Base-by-base conservation (phyloP, 2,888 invertebrate species). In the Coelopa pilipes region DNA sequence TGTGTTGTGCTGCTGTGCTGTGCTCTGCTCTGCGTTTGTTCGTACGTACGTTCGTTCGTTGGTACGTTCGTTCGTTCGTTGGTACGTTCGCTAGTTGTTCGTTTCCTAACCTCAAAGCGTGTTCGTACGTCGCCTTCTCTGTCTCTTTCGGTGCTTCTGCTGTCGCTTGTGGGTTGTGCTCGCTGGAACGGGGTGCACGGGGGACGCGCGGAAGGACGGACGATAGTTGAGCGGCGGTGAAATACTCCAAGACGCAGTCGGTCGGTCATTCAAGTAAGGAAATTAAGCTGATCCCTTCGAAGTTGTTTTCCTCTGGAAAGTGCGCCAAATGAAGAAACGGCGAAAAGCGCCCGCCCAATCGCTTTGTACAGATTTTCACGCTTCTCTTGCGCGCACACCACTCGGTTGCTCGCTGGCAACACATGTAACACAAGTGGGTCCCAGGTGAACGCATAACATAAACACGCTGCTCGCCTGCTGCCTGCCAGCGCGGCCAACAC, bases 91-190 rank as follows among this genome's bases (percentile, higher is more conserved):
- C 55, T 13, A 53, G 70, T 66, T 65, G 57, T 67, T 59, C 78
- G 76, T 76, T 77, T 79, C 82, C 79, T 83, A 83, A 83, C 83
- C 83, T 83, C 84, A 83, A 83, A 82, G 77, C 78, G 76, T 77
- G 76, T 77, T 77, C 78, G 78, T 74, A 76, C 76, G 70, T 68
- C 53, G 71, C 74, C 62, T 70, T 49, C n/a, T 66, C 57, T 7
- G 34, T 34, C 21, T 57, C 69, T 66, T 73, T 74, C 77, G 76
- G 9, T 17, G 21, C 59, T 66, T 45, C 50, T 66, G 59, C 74
- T 34, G 4, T 34, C 34, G 34, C 34, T 34, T 34, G 34, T 34
- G 34, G 34, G 34, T 34, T 34, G 60, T 46, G 72, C 69, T 69
- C 72, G 57, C 57, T 12, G 13, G 45, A 60, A 60, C 45, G 13